phyloP scores from a whole-genome alignment of 2,113 vertebrate species.

The Climacteris rufus region DNA sequence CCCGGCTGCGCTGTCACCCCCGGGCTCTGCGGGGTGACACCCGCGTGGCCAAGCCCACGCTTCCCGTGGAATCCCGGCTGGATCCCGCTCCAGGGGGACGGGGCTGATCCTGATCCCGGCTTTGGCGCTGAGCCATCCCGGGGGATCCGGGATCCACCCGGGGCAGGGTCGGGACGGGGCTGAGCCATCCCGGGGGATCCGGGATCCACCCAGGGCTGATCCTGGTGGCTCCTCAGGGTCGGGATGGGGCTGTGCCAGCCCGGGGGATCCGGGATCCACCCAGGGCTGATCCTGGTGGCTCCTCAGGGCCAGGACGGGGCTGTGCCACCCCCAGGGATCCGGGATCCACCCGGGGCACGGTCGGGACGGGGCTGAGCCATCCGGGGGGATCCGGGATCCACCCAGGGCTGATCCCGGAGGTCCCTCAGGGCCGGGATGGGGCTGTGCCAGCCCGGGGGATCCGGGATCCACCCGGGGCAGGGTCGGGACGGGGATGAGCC shows the following conservation, averaged over 20 bases:
- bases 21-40: rapidly evolving
- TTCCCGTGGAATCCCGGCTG: background rate
- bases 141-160: background rate
- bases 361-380: background rate
- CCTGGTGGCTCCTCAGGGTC: rapidly evolving
- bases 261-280: too few species aligned
- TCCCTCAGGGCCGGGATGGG: background rate
- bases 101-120: background rate
- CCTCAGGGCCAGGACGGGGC: too few species aligned
- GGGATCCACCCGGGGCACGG: background rate
- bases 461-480: background rate
- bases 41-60: rapidly evolving
- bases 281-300: too few species aligned
- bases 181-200: background rate
- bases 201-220: background rate
- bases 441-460: background rate
- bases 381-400: too few species aligned
- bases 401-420: background rate
- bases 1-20: background rate
- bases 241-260: background rate
- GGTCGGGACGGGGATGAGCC: background rate
- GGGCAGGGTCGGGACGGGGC: background rate
- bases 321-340: background rate
- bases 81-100: background rate
- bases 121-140: too few species aligned